phyloP scores from a whole-genome alignment of 2,888 invertebrate species.

The Agrochola macilenta region DNA sequence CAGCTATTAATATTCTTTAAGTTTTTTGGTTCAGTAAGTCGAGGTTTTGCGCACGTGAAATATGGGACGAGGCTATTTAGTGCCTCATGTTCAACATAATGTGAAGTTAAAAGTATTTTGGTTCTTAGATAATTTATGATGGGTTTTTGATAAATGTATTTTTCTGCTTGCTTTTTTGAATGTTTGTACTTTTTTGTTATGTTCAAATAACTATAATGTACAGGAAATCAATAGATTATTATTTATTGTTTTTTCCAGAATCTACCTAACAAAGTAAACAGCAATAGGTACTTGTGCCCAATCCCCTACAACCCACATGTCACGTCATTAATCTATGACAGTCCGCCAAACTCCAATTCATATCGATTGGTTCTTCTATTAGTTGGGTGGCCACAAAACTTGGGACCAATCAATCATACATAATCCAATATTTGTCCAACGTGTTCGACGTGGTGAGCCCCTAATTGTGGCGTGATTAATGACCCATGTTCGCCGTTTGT shows the following conservation, averaged over 20 bases:
- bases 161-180: not conserved
- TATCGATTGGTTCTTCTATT: conserved; percentile 71
- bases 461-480: conserved; percentile 80
- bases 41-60: conserved; percentile 49
- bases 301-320: conserved; percentile 30
- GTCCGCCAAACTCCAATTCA: conserved; percentile 64
- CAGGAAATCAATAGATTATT: not conserved
- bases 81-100: conserved; percentile 32
- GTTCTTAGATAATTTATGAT: conserved; percentile 4
- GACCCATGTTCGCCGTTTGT: conserved; percentile 67
- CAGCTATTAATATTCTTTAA: conserved; percentile 65
- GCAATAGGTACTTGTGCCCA: conserved; percentile 4
- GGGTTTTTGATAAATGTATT: conserved; percentile 7
- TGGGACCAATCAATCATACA: conserved; percentile 82
- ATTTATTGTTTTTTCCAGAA: not conserved
- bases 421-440: conserved; percentile 81
- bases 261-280: conserved; percentile 21
- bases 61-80: conserved; percentile 42
- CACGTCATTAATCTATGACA: conserved; percentile 68
- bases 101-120: conserved; percentile 22
- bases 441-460: conserved; percentile 68
- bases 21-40: conserved; percentile 54
- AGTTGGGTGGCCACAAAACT: conserved; percentile 77
- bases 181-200: not conserved
- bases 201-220: not conserved